These are phyloP conservation scores for Phainopepla nitens DNA, from an alignment of 2,113 vertebrate species.

Conservation along the genomic window DNA sequence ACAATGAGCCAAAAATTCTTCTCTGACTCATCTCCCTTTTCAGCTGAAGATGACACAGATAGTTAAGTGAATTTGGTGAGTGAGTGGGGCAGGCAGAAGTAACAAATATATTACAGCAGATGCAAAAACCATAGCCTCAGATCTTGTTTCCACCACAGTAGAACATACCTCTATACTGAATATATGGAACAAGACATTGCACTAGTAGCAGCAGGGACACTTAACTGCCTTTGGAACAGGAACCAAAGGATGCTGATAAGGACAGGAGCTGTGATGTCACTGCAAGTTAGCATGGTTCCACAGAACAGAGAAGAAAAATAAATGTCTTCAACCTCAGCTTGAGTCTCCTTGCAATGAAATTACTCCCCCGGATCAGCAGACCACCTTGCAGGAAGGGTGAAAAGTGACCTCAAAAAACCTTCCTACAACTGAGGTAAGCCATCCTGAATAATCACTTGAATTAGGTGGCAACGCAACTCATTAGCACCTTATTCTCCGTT, in stretches of 20 bases:
- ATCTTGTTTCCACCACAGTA: neutral
- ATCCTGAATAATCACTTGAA: neutral
- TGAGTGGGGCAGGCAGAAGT: neutral
- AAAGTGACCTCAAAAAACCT: neutral
- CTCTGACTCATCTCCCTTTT: neutral
- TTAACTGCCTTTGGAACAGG: neutral
- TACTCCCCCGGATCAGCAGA: neutral
- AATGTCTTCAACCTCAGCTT: neutral
- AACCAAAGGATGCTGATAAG: neutral
- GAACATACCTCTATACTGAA: neutral
- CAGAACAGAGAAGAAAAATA: neutral
- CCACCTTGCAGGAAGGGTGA: neutral
- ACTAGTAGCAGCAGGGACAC: neutral
- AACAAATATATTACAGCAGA: neutral
- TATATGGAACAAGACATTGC: neutral
- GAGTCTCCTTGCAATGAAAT: neutral
- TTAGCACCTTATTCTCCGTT: neutral
- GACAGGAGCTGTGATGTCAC: accelerated
- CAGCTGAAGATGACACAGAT: neutral
- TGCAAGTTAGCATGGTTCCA: neutral
- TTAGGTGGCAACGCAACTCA: neutral
- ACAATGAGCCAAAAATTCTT: neutral
- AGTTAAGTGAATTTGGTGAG: neutral
- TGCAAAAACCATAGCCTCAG: neutral
- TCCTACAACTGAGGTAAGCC: neutral